These are phyloP conservation scores for Heliconius charithonia DNA, from an alignment of 2,888 invertebrate species.

Conservation along the genomic window DNA sequence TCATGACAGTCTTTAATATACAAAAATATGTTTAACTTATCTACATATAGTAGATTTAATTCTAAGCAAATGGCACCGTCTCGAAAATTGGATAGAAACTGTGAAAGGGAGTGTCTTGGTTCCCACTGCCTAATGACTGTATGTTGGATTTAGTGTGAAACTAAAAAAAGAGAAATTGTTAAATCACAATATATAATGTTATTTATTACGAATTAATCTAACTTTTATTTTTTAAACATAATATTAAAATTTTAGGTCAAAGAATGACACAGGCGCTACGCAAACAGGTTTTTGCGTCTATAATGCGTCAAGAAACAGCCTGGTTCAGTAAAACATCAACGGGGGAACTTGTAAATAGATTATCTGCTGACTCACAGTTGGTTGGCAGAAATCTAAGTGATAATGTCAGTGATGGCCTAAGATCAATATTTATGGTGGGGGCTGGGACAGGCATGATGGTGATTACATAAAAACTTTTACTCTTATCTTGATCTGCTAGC, in stretches of 20 bases:
- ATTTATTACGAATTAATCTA: not conserved
- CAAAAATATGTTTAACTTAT: constrained; percentile 1
- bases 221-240: not conserved
- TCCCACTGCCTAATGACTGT: not conserved
- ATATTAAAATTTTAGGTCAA: constrained; percentile 85
- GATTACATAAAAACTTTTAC: not conserved
- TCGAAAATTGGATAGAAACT: not conserved
- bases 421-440: constrained; percentile 93
- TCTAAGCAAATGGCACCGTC: no score
- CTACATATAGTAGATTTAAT: not conserved
- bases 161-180: not conserved
- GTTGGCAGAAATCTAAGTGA: constrained; percentile 96
- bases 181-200: not conserved
- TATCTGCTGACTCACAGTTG: constrained; percentile 94
- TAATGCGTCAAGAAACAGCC: constrained; percentile 93
- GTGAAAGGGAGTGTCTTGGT: not conserved
- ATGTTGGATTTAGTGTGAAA: not conserved
- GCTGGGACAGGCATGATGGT: constrained; percentile 98
- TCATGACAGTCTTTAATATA: not conserved
- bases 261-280: constrained; percentile 93
- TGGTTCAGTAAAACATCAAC: constrained; percentile 96
- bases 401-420: constrained; percentile 96
- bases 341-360: constrained; percentile 95
- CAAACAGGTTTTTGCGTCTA: constrained; percentile 89
- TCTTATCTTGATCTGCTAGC: no score